Conservation (phyloP, 1,140 invertebrate species). For the Diorhabda elongata region DNA sequence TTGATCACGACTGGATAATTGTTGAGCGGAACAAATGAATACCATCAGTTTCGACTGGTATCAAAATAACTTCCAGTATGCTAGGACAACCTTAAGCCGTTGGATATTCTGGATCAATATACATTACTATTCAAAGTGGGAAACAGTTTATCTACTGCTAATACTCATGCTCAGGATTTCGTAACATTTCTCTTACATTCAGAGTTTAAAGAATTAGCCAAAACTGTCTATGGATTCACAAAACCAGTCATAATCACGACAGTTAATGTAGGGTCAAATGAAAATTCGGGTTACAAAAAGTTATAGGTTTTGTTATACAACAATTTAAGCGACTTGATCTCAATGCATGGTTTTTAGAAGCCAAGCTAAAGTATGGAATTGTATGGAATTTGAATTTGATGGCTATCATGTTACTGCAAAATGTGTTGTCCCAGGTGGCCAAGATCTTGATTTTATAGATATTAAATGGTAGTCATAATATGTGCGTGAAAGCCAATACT, state of each 20-base stretch:
- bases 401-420: neutral
- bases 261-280: constrained; percentile 38
- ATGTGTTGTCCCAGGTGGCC: neutral
- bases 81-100: constrained; percentile 36
- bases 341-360: constrained; percentile 3
- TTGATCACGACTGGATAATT: neutral
- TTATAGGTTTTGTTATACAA: constrained; percentile 30
- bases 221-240: constrained; percentile 12
- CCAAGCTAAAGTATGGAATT: neutral
- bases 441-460: neutral
- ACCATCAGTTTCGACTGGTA: constrained; percentile 28
- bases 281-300: constrained; percentile 45
- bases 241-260: constrained; percentile 33
- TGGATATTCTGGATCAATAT: constrained; percentile 45
- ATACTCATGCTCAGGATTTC: constrained; percentile 29
- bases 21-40: constrained; percentile 43
- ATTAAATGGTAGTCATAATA: neutral
- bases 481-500: neutral
- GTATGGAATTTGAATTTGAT: neutral
- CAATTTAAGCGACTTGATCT: constrained; percentile 11
- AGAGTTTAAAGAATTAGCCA: constrained; percentile 31
- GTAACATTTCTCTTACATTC: constrained; percentile 24
- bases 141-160: constrained; percentile 33
- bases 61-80: constrained; percentile 33
- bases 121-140: constrained; percentile 39